Base-by-base conservation (phyloP, 2,888 invertebrate genomes). In the Sminthurides aquaticus region DNA sequence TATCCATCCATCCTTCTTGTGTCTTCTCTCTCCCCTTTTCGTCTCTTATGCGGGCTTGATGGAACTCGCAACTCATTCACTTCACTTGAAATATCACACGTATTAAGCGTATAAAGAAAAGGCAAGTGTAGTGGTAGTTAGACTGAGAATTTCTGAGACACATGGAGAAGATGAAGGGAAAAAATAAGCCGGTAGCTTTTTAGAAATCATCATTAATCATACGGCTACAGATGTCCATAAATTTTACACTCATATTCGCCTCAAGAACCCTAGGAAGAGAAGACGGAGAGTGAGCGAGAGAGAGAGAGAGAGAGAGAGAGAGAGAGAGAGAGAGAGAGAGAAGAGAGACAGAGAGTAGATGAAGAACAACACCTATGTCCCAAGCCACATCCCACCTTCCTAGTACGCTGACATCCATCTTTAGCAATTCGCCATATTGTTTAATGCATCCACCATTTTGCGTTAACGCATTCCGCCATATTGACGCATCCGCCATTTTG, bases 171-270 rank as follows among this genome's bases (percentile, higher is more conserved):
- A 64, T 57, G 62, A 49, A 57, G 62, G 62, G 65, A 69, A 68
- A 71, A 67, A 69, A 60, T 64, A 64, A 68, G 68, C 67, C 71
- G 68, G 68, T 68, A 69, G 71, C 71, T 69, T 68, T 71, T 71
- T 68, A 68, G 67, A 68, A 71, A 71, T 71, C 65, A 71, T 71
- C 71, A 71, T 71, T 71, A 71, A 71, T 71, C 71, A 71, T 67
- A 66, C 58, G 56, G 24, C 56, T 60, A 57, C 57, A 65, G 27
- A 60, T 64, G 63, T 55, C 43, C 43, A 34, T 34, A 15, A 34
- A 34, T 34, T 34, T 55, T 55, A 55, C 57, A 57, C 57, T 34
- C 57, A 34, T 34, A 34, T 34, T 34, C 43, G 43, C 43, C 43
- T 34, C 43, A 34, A 34, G 43, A 34, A 34, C 43, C 43, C 43